Conservation (phyloP, 2,797 vertebrate genomes). For the Sebastes hopkinsi region DNA sequence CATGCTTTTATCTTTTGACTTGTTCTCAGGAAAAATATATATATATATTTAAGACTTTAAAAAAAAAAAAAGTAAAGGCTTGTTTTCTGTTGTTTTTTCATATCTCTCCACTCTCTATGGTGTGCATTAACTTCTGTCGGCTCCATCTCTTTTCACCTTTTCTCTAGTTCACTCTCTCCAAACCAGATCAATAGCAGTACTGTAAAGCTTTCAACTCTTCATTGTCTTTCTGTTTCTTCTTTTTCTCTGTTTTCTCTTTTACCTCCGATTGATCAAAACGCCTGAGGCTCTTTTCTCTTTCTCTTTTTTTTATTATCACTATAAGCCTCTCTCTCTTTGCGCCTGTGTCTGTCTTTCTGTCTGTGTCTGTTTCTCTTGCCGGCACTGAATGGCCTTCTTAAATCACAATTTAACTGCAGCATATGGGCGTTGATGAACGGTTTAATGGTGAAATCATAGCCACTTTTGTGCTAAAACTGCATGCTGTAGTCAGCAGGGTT, state of each 20-base stretch:
- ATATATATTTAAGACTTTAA: neutral
- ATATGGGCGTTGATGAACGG: constrained; percentile 43
- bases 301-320: constrained; percentile 17
- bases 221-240: constrained; percentile 14
- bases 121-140: neutral
- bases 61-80: neutral
- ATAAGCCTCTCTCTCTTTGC: constrained; percentile 11
- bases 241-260: constrained; percentile 12
- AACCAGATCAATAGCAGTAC: constrained; percentile 21
- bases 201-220: constrained; percentile 31
- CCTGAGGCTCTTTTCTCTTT: constrained; percentile 10
- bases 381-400: constrained; percentile 41
- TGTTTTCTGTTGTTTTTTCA: neutral
- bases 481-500: constrained; percentile 1
- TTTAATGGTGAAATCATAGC: constrained; percentile 45
- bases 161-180: neutral
- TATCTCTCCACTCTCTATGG: neutral
- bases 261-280: constrained; percentile 12
- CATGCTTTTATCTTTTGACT: neutral
- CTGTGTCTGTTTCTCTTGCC: constrained; percentile 26
- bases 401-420: constrained; percentile 60
- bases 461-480: constrained; percentile 28
- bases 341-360: constrained; percentile 22
- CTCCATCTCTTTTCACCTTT: neutral
- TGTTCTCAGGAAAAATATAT: too few species aligned